These are phyloP conservation scores for Polydrusus cervinus DNA, from an alignment of 2,888 invertebrate genomes.

Conservation along the genomic window DNA sequence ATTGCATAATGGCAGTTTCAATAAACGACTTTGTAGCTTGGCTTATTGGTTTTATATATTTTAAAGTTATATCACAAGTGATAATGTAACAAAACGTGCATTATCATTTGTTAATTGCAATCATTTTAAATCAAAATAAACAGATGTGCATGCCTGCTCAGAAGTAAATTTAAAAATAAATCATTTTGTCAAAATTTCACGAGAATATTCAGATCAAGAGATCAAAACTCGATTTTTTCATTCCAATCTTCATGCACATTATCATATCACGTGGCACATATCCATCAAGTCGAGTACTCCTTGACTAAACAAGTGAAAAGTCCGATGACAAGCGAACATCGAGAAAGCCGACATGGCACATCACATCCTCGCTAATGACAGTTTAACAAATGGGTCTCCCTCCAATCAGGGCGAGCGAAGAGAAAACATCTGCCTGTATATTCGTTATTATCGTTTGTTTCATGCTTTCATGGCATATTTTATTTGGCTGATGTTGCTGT, in stretches of 20 bases:
- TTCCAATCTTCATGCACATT: constrained; percentile 35
- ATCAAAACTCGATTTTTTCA: constrained; percentile 16
- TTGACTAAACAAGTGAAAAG: constrained; percentile 33
- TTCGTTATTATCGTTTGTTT: constrained; percentile 17
- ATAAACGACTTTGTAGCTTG: too few species aligned
- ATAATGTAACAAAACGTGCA: too few species aligned
- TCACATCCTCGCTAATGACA: constrained; percentile 66
- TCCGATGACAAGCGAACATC: constrained; percentile 46
- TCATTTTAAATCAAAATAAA: too few species aligned
- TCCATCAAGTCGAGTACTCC: constrained; percentile 37
- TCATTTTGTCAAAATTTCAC: too few species aligned
- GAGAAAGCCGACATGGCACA: constrained; percentile 59
- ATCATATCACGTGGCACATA: constrained; percentile 40
- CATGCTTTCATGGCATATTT: not conserved
- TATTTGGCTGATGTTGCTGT: not conserved
- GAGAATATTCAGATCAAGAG: not conserved
- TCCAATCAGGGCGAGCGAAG: constrained; percentile 65
- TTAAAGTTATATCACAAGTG: too few species aligned
- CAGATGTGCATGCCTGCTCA: too few species aligned
- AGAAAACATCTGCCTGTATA: constrained; percentile 52
- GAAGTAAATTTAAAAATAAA: too few species aligned
- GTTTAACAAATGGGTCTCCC: constrained; percentile 67
- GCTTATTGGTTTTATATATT: too few species aligned
- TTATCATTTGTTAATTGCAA: too few species aligned
- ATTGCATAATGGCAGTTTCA: too few species aligned